Evolutionary conservation across 2,888 invertebrate species (phyloP), one percentile per base, ranked within the genome.

Genomic region (Dicyrtomina minuta): DNA sequence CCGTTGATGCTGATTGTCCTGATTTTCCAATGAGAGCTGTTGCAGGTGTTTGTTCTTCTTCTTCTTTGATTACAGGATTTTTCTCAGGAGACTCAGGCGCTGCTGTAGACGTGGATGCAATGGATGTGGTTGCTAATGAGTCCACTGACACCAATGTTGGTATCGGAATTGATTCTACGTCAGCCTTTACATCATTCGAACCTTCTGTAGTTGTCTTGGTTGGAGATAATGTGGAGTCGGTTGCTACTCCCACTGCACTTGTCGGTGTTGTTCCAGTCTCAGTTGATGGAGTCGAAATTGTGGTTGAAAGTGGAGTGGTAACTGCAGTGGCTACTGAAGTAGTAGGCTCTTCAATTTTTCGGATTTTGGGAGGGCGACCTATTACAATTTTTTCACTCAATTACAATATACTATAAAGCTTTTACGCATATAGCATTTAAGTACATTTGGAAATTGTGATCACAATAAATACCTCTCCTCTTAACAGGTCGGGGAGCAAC

Each of bases 281-380:
- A 33, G 33, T 33, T 24, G 20, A n/a, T 43, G 44, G 17, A 12
- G 61, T 20, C n/a, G n/a, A n/a, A 17, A 10, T 33, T 46, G 12
- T 22, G 6, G 17, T 2, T 55, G 41, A 17, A 27, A 20, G 22
- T 33, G 55, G 27, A 26, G 41, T 20, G 33, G 15, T 39, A 27
- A 8, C 55, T 6, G 17, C 8, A 39, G 53, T 13, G 15, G 43
- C 17, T 24, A 13, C 13, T 15, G 55, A 2, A 15, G 15, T 22
- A n/a, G 6, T 15, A 13, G 58, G 33, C 15, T 24, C 33, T 33
- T 12, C 33, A 2, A 58, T 8, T 39, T 58, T 58, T 12, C 43
- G 41, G 33, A 13, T 33, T 46, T 66, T 66, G 2, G 58, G 66
- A 1, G 66, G 66, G 15, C 66, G 66, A 22, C 66, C 66, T 17